A percentile compares a stretch with the other conserved stretches of the same genome.
phyloP scores from a whole-genome alignment of 2,113 vertebrate species.

The Tauraco erythrolophus region DNA sequence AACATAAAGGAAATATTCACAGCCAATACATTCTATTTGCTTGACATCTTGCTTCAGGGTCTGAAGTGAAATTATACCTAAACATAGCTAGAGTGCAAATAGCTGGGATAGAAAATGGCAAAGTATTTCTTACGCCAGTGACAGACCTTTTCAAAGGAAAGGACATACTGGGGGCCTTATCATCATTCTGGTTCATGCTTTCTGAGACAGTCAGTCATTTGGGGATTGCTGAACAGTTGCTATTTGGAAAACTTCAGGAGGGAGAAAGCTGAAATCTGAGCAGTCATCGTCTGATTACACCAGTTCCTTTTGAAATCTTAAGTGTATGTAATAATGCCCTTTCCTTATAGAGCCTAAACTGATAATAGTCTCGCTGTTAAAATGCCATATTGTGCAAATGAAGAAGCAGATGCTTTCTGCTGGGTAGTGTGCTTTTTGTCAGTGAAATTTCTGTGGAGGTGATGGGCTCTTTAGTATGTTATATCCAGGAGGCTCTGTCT shows the following conservation, averaged over 20 bases:
- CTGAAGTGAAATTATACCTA: slow-evolving; percentile 11
- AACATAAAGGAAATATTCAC: slow-evolving; percentile 6
- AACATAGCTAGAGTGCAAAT: slow-evolving; percentile 4
- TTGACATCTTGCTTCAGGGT: neutral
- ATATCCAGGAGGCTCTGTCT: neutral
- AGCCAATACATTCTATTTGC: neutral
- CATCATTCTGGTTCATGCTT: neutral
- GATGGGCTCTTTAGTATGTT: neutral
- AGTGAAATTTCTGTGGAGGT: neutral
- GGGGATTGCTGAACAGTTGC: neutral
- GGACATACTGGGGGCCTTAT: neutral
- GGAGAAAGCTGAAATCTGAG: slow-evolving; percentile 15
- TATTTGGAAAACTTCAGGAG: slow-evolving; percentile 18
- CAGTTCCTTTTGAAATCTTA: neutral
- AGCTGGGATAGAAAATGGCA: neutral
- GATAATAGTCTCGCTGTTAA: neutral
- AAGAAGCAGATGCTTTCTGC: neutral
- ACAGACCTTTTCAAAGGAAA: neutral
- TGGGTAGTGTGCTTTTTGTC: neutral
- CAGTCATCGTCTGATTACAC: neutral
- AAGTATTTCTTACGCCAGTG: neutral
- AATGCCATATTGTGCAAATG: neutral
- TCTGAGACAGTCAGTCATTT: neutral
- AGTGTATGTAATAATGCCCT: slow-evolving; percentile 6
- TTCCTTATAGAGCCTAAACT: neutral